Conservation (phyloP, 2,797 vertebrate species). For the Pangasius larnaudii region DNA sequence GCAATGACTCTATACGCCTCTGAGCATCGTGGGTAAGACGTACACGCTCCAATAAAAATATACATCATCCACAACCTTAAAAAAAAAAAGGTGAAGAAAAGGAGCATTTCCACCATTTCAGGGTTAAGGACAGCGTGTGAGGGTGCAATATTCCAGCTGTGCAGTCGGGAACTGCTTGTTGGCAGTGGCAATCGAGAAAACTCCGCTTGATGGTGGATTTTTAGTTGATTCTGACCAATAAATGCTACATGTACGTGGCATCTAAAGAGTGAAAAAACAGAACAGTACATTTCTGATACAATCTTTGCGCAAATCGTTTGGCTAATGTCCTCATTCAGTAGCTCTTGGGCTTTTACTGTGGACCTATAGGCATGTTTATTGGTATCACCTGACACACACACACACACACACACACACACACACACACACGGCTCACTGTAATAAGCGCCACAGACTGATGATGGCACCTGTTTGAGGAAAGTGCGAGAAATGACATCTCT, state of each 20-base stretch:
- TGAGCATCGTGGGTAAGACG: background rate
- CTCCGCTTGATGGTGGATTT: background rate
- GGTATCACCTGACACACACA: no score
- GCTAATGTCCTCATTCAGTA: no score
- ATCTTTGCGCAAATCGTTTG: background rate
- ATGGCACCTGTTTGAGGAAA: no score
- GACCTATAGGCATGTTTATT: no score
- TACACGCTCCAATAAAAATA: background rate
- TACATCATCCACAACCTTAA: background rate
- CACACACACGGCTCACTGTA: no score
- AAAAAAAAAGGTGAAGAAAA: background rate
- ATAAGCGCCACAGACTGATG: no score
- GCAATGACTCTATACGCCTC: background rate
- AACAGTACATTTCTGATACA: no score
- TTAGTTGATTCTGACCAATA: background rate
- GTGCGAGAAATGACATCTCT: no score
- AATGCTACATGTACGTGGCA: background rate
- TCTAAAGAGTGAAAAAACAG: no score
- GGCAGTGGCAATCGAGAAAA: background rate
- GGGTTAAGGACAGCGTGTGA: background rate
- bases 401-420: no score
- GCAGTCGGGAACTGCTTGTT: background rate
- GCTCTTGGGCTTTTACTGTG: no score
- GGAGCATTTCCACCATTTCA: background rate
- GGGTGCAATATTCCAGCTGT: background rate